A percentile compares a stretch with the other conserved stretches of the same genome.
These are phyloP conservation scores for Limnephilus rhombicus DNA, from an alignment of 2,888 invertebrate species.

Conservation along the genomic window DNA sequence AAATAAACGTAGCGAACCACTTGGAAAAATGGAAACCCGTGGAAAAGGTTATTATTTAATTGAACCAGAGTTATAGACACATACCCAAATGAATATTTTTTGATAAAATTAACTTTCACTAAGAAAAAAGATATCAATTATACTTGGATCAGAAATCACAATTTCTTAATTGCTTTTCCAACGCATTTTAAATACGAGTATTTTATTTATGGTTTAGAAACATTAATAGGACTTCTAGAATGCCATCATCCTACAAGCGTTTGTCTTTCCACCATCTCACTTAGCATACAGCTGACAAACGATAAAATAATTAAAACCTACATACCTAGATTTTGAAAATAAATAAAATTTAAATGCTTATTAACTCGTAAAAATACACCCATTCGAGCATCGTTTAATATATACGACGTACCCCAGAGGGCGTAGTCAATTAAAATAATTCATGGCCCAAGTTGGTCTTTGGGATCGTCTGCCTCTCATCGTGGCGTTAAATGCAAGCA, in stretches of 20 bases:
- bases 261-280: background rate
- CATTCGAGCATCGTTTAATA: conserved; percentile 21
- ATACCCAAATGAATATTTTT: too few species aligned
- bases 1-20: too few species aligned
- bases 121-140: too few species aligned
- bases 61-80: too few species aligned
- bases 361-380: conserved; percentile 41
- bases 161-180: background rate
- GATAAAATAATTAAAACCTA: background rate
- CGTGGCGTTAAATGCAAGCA: conserved; percentile 35
- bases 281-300: background rate
- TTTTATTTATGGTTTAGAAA: background rate
- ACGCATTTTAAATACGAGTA: background rate
- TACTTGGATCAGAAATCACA: too few species aligned
- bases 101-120: too few species aligned
- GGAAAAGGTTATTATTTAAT: too few species aligned
- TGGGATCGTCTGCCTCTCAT: background rate
- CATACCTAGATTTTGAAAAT: background rate
- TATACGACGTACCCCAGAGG: conserved; percentile 31
- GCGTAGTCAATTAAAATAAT: conserved; percentile 43
- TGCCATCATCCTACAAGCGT: background rate
- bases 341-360: conserved; percentile 24
- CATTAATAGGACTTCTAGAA: background rate
- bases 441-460: conserved; percentile 17
- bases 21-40: too few species aligned